A percentile compares a stretch with the other conserved stretches of the same genome.
Evolutionary conservation across 2,888 invertebrate genomes (phyloP).

Genomic region (Latheticus oryzae): DNA sequence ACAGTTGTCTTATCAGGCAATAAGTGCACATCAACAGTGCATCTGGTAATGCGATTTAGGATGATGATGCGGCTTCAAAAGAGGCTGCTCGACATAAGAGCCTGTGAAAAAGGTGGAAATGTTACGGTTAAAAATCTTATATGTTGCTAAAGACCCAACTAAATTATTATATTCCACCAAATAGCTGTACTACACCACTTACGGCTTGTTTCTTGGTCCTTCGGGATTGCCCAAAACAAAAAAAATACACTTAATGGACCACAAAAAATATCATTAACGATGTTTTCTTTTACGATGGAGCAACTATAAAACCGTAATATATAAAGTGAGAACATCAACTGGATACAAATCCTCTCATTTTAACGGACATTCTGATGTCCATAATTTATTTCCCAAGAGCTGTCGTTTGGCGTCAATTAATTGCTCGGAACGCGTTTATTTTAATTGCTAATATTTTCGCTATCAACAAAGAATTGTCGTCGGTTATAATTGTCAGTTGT

Average conservation of each 20-base stretch:
- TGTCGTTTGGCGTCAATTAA: constrained; percentile 9
- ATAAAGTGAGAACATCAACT: constrained; percentile 17
- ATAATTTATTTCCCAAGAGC: constrained; percentile 12
- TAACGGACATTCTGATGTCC: constrained; percentile 5
- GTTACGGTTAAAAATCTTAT: too few species aligned
- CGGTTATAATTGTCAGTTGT: constrained; percentile 15
- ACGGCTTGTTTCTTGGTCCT: constrained; percentile 2
- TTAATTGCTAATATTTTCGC: constrained; percentile 28
- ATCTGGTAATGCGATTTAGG: constrained; percentile 2
- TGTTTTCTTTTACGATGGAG: constrained; percentile 28
- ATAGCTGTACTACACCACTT: not conserved
- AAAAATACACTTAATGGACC: constrained; percentile 20
- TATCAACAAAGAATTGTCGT: constrained; percentile 6
- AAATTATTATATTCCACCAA: not conserved
- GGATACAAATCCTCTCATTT: constrained; percentile 24
- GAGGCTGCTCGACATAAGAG: too few species aligned
- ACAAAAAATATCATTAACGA: constrained; percentile 32
- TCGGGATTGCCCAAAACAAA: constrained; percentile 4
- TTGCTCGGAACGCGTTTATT: constrained; percentile 13
- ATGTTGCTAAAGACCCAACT: too few species aligned
- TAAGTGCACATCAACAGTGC: constrained; percentile 8
- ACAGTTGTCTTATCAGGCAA: constrained; percentile 1
- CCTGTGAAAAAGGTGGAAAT: too few species aligned
- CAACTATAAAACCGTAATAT: constrained; percentile 10
- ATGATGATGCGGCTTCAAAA: not conserved